Evolutionary conservation across 2,888 invertebrate species (phyloP).

Genomic region (Limnephilus auricula): DNA sequence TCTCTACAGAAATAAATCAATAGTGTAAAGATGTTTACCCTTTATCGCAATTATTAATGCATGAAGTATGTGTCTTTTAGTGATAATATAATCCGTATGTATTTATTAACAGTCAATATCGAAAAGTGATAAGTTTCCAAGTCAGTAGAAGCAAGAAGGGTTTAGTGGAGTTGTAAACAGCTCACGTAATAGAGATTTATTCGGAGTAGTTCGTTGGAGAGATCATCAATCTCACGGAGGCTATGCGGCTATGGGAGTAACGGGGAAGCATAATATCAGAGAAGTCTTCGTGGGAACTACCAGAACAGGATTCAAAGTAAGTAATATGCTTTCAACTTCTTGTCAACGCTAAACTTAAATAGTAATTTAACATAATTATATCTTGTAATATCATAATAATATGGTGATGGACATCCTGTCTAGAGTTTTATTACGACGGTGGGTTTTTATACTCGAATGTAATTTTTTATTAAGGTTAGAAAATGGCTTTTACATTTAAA

Average conservation of each 20-base stretch:
- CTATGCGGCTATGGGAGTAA: neutral
- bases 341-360: neutral
- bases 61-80: neutral
- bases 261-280: neutral
- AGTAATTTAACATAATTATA: neutral
- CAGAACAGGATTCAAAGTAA: neutral
- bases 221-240: conserved; percentile 24
- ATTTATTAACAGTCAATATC: neutral
- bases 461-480: no score
- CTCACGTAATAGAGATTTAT: conserved; percentile 27
- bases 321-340: neutral
- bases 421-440: neutral
- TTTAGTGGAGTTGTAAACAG: neutral
- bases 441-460: neutral
- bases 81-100: neutral
- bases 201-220: neutral
- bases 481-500: no score
- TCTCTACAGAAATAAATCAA: no score
- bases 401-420: neutral
- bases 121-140: neutral
- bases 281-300: neutral
- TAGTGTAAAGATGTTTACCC: no score
- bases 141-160: neutral
- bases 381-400: no score
- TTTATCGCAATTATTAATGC: neutral